These are phyloP conservation scores for Andinoacara biseriatus DNA, from an alignment of 2,113 vertebrate genomes.

Conservation along the genomic window DNA sequence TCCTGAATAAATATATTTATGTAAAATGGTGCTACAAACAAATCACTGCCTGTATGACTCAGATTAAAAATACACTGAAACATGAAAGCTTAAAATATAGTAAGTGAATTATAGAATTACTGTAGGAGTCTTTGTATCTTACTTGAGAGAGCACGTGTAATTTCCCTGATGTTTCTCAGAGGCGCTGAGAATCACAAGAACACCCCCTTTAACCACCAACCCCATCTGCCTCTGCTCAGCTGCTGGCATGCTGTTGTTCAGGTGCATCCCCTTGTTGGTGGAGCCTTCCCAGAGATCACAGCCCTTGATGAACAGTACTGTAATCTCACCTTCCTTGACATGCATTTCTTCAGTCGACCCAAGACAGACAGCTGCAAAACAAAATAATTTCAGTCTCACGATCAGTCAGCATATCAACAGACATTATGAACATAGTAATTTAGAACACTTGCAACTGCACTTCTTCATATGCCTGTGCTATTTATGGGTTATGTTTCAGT, in stretches of 20 bases:
- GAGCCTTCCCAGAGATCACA: constrained; percentile 37
- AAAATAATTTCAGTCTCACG: not conserved
- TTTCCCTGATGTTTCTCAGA: constrained; percentile 55
- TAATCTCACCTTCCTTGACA: not conserved
- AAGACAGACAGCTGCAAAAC: not conserved
- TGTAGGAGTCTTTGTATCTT: not conserved
- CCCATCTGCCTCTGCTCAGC: constrained; percentile 17
- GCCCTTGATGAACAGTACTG: not conserved
- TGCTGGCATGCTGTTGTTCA: constrained; percentile 24
- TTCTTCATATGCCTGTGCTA: too few species aligned
- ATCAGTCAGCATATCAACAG: not conserved
- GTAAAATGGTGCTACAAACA: too few species aligned
- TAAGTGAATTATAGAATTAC: not conserved
- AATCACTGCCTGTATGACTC: not conserved
- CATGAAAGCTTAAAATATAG: not conserved
- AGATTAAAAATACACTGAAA: not conserved
- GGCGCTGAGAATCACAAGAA: constrained; percentile 38
- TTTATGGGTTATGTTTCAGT: too few species aligned
- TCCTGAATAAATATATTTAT: not conserved
- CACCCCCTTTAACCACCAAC: constrained; percentile 15
- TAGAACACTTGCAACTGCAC: too few species aligned
- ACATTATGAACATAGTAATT: not conserved
- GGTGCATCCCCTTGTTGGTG: not conserved
- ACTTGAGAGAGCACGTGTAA: constrained; percentile 62
- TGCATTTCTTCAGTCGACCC: fast-evolving